Conservation (phyloP, 2,888 invertebrate genomes). For the Cerastis rubricosa region DNA sequence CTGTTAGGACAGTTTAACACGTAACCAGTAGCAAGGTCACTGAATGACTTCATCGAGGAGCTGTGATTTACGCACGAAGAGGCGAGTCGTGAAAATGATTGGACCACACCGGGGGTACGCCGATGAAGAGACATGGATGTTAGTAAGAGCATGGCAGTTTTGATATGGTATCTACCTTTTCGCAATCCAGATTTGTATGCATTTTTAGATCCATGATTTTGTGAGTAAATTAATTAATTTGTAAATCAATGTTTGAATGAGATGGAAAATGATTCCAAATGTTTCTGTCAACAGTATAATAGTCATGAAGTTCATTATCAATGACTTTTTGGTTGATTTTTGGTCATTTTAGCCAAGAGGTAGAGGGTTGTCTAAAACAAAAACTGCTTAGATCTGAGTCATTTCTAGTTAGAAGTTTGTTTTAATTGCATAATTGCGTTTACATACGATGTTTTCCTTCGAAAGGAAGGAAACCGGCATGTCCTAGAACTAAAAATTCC, state of each 20-base stretch:
- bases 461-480: too few relatives aligned
- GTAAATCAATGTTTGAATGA: background rate
- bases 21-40: slow-evolving; percentile 47
- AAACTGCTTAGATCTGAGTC: too few relatives aligned
- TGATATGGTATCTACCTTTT: slow-evolving; percentile 56
- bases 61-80: slow-evolving; percentile 69
- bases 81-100: slow-evolving; percentile 69
- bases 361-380: too few relatives aligned
- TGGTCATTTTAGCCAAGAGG: too few relatives aligned
- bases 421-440: too few relatives aligned
- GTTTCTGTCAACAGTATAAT: background rate
- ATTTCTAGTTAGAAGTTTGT: too few relatives aligned
- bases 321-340: too few relatives aligned
- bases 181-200: background rate
- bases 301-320: too few relatives aligned
- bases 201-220: background rate
- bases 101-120: slow-evolving; percentile 84
- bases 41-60: background rate
- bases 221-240: background rate
- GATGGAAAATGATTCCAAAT: background rate
- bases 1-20: background rate
- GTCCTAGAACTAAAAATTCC: too few relatives aligned
- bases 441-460: too few relatives aligned
- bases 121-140: slow-evolving; percentile 50
- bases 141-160: slow-evolving; percentile 25